Evolutionary conservation across 2,797 vertebrate species (phyloP).

Genomic region (Xerus rutilus): DNA sequence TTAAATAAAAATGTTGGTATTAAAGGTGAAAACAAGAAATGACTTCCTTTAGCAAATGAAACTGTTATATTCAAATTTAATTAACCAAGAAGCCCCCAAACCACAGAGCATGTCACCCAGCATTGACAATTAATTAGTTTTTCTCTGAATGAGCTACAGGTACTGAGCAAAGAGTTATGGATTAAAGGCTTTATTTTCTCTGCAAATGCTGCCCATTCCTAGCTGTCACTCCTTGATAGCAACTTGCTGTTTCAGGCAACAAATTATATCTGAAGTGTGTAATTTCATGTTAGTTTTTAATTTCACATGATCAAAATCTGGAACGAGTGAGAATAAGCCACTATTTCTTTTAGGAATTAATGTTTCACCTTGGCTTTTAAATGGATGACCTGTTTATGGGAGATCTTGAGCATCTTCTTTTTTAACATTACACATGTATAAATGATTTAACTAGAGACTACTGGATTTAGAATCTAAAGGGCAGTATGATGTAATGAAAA

Average conservation of each 20-base stretch:
- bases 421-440: slow-evolving; percentile 26
- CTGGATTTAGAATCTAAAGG: slow-evolving; percentile 34
- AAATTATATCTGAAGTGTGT: slow-evolving; percentile 62
- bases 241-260: slow-evolving; percentile 68
- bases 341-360: slow-evolving; percentile 60
- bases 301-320: slow-evolving; percentile 80
- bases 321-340: slow-evolving; percentile 67
- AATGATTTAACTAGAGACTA: slow-evolving; percentile 58
- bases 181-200: slow-evolving; percentile 73
- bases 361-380: slow-evolving; percentile 60
- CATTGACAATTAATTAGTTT: slow-evolving; percentile 82
- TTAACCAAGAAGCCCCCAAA: slow-evolving; percentile 69
- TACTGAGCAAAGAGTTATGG: slow-evolving; percentile 70
- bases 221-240: slow-evolving; percentile 52
- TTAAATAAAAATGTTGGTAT: slow-evolving; percentile 66
- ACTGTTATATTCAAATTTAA: slow-evolving; percentile 73
- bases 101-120: slow-evolving; percentile 44
- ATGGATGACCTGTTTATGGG: slow-evolving; percentile 19
- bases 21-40: slow-evolving; percentile 17
- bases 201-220: slow-evolving; percentile 57
- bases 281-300: slow-evolving; percentile 76
- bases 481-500: slow-evolving; percentile 64
- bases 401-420: neutral
- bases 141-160: slow-evolving; percentile 72
- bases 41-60: slow-evolving; percentile 69